A percentile compares a stretch with the other conserved stretches of the same genome.
Evolutionary conservation across 2,797 vertebrate species (phyloP).

Genomic region (Percopsis omiscomaycus): DNA sequence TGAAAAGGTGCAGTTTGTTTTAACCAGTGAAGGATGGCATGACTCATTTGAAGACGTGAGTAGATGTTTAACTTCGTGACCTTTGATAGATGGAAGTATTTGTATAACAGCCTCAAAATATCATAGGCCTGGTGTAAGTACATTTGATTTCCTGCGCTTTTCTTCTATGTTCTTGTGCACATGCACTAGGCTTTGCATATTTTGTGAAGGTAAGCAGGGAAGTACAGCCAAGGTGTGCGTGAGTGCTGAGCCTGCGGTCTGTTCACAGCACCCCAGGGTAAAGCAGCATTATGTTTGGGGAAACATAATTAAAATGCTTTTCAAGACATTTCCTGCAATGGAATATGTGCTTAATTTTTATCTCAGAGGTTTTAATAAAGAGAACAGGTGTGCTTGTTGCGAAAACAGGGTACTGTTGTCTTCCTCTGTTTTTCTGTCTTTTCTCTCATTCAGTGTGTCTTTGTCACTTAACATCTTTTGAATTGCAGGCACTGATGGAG

Average conservation of each 20-base stretch:
- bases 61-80: neutral
- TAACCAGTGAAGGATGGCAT: conserved; percentile 91
- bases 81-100: neutral
- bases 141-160: neutral
- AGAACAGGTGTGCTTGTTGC: neutral
- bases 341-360: neutral
- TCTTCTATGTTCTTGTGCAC: neutral
- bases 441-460: neutral
- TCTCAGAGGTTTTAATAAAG: neutral
- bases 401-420: no score
- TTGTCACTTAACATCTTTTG: neutral
- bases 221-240: neutral
- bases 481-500: conserved; percentile 84
- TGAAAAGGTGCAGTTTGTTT: conserved; percentile 88
- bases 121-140: no score
- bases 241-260: neutral
- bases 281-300: neutral
- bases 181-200: neutral
- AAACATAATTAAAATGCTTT: conserved; percentile 6
- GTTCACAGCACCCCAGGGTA: neutral
- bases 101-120: no score
- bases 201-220: conserved; percentile 13
- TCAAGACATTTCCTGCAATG: no score
- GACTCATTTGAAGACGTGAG: conserved; percentile 90
- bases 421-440: neutral